Base-by-base conservation (phyloP, 1,140 invertebrate species). In the Zaprionus capensis region DNA sequence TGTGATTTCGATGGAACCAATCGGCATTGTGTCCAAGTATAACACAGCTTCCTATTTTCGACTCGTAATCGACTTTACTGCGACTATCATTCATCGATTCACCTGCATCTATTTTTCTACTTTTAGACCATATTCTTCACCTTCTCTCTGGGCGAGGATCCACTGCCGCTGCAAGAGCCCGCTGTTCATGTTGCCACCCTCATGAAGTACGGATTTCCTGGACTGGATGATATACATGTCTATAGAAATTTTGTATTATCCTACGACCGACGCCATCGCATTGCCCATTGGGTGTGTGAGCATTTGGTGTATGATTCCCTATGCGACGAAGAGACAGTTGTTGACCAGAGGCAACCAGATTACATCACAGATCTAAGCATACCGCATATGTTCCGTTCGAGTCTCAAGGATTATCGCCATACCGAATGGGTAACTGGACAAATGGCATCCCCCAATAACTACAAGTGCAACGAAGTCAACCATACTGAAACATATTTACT, bases 211-310 rank as follows among this genome's bases (percentile, higher is more conserved):
- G 98, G 98, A 1, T 99, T 98, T 93, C 98, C 98, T 22, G 95
- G 97, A 61, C 93, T 98, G 69, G 97, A 98, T 80, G 96, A 97
- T 88, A 93, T 99, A 2, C 94, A 96, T 84, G 97, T 97, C 0
- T 97, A 96, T 92, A 96, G 98, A 83, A 97, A 99, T 93, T 99
- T 96, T 94, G 96, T 99, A 44, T 90, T 99, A 12, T 98, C 98
- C 0, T 99, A 99, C 84, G 99, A 99, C 91, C 94, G 96, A 73
- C 94, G 97, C 71, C 98, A 96, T 73, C 94, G 97, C 71, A 96
- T 97, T 56, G 96, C 98, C 2, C 95, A 98, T 93, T 99, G 99
- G 99, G 98, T 99, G 1, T 98, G 99, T 93, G 99, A 99, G 93
- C 98, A 99, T 93, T 92, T 99, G 12, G 98, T 96, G 0, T n/a